These are phyloP conservation scores for Merluccius polli DNA, from an alignment of 2,797 vertebrate genomes.

Conservation along the genomic window DNA sequence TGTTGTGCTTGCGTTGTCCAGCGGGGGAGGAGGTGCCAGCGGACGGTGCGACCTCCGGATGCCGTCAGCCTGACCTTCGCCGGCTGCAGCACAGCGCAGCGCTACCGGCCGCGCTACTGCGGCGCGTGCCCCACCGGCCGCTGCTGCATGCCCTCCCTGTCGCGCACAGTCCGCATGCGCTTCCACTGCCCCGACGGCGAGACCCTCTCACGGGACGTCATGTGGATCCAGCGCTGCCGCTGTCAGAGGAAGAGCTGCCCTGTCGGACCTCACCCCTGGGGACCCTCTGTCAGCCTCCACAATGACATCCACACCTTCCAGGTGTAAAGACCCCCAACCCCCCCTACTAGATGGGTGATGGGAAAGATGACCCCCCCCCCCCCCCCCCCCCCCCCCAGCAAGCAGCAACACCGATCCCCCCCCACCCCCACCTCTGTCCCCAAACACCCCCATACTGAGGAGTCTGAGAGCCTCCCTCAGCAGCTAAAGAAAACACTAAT, in stretches of 20 bases:
- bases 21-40: conserved; percentile 64
- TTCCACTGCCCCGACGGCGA: conserved; percentile 67
- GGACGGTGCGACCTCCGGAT: conserved; percentile 46
- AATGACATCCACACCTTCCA: conserved; percentile 73
- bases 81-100: conserved; percentile 56
- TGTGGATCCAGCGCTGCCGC: conserved; percentile 74
- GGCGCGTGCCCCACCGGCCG: conserved; percentile 59
- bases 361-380: not conserved
- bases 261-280: not conserved
- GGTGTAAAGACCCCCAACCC: not conserved
- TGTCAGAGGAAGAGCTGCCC: conserved; percentile 48
- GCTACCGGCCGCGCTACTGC: conserved; percentile 62
- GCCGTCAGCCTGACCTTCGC: conserved; percentile 54
- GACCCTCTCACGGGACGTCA: conserved; percentile 56
- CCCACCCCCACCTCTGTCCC: conserved; percentile 1
- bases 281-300: conserved; percentile 56
- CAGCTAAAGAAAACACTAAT: not conserved
- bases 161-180: conserved; percentile 60
- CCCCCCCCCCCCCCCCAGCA: not conserved
- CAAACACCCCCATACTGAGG: not conserved
- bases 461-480: not conserved
- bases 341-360: not conserved
- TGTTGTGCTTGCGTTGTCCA: conserved; percentile 21
- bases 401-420: conserved; percentile 7
- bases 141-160: conserved; percentile 62